Percentiles rank a stretch among this genome's conserved stretches.
Conservation (phyloP, 1,140 invertebrate genomes). For the Hestina assimilis region DNA sequence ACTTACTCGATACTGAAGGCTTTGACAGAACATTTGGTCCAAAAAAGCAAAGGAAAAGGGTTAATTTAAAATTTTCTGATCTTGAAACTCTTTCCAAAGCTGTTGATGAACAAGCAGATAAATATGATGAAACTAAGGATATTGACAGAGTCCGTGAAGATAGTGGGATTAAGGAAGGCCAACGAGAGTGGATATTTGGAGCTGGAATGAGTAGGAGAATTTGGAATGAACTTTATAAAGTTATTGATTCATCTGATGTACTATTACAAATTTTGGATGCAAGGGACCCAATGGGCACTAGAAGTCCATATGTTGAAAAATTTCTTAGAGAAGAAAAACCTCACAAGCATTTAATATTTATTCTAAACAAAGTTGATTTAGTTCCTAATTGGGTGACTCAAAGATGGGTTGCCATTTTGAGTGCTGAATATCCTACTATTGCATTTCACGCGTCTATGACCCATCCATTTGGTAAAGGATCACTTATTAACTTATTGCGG, state of each 20-base stretch:
- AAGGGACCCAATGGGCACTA: conserved; percentile 96
- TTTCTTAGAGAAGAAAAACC: conserved; percentile 93
- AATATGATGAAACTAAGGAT: conserved; percentile 90
- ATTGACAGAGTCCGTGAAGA: conserved; percentile 90
- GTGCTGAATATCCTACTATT: conserved; percentile 96
- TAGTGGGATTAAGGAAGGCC: conserved; percentile 85
- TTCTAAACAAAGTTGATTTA: conserved; percentile 97
- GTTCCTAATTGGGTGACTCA: conserved; percentile 99
- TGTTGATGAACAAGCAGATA: conserved; percentile 84
- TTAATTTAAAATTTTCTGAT: conserved; percentile 88
- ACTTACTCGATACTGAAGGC: conserved; percentile 96
- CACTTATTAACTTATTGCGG: conserved; percentile 96
- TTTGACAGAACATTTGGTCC: conserved; percentile 97
- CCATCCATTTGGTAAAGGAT: conserved; percentile 99
- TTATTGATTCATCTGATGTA: conserved; percentile 99
- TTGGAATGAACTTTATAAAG: conserved; percentile 99
- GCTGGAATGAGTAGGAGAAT: conserved; percentile 98
- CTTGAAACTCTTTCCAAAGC: conserved; percentile 85
- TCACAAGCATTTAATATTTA: conserved; percentile 96
- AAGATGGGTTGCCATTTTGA: conserved; percentile 95
- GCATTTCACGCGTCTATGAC: conserved; percentile 99
- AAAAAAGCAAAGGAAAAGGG: conserved; percentile 94
- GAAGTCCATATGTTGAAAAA: conserved; percentile 95
- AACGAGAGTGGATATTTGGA: conserved; percentile 91
- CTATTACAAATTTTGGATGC: conserved; percentile 96